Conservation (phyloP, 2,113 vertebrate species). For the Monopterus albus region DNA sequence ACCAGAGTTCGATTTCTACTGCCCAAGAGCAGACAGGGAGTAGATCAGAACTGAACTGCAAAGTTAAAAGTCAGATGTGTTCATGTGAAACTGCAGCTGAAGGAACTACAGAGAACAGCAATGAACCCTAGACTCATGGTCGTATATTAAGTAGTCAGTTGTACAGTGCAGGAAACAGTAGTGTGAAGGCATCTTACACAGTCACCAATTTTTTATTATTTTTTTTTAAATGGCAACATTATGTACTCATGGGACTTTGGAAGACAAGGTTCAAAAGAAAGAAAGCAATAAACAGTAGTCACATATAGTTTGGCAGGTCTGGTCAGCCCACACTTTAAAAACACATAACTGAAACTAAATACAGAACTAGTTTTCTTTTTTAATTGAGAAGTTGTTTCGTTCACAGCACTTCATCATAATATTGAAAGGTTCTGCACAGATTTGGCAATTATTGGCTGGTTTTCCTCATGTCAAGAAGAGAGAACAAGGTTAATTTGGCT, state of each 20-base stretch:
- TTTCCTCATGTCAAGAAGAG: not conserved
- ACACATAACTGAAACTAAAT: not conserved
- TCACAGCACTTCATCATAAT: not conserved
- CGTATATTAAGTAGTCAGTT: conserved; percentile 17
- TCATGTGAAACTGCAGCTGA: not conserved
- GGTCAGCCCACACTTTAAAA: not conserved
- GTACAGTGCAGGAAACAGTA: conserved; percentile 45
- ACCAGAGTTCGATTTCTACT: not conserved
- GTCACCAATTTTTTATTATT: not conserved
- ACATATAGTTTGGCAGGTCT: conserved; percentile 4
- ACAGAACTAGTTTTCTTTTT: conserved; percentile 10
- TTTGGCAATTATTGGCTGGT: not conserved
- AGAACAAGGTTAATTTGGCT: not conserved
- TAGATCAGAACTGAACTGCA: not conserved
- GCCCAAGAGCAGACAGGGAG: not conserved
- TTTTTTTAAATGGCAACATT: conserved; percentile 23
- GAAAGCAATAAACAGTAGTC: conserved; percentile 57
- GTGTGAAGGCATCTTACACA: conserved; percentile 30
- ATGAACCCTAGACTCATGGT: not conserved
- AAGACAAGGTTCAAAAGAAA: not conserved
- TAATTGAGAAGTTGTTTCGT: not conserved
- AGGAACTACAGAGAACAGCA: conserved; percentile 18
- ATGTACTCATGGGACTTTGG: not conserved
- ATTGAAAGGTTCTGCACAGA: not conserved
- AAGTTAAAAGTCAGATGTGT: conserved; percentile 21